Percentiles rank a stretch among this genome's conserved stretches.
phyloP scores from a whole-genome alignment of 1,140 invertebrate species.

The Nautilus pompilius region DNA sequence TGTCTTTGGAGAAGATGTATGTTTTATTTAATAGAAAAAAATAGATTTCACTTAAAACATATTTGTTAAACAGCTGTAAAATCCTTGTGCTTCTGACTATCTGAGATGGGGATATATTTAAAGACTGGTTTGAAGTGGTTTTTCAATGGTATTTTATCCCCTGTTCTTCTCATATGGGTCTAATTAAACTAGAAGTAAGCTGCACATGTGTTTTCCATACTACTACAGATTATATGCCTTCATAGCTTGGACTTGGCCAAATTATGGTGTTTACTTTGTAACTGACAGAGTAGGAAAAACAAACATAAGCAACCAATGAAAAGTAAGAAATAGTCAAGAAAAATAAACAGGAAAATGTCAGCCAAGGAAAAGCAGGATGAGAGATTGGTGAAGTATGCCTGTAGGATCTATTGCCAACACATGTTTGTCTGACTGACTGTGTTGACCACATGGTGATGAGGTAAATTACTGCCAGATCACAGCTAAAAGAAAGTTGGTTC shows the following conservation, averaged over 20 bases:
- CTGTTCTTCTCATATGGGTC: background rate
- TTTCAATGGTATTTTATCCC: background rate
- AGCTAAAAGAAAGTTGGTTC: no score
- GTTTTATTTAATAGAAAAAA: no score
- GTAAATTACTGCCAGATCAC: background rate
- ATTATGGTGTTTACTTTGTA: constrained; percentile 13
- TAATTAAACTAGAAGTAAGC: background rate
- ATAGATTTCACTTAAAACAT: no score
- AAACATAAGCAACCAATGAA: constrained; percentile 9
- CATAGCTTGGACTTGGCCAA: background rate
- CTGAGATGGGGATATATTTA: no score
- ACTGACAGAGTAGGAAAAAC: constrained; percentile 11
- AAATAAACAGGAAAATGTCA: constrained; percentile 18
- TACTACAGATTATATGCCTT: background rate
- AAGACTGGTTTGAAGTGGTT: background rate
- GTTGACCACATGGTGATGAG: background rate
- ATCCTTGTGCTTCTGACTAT: no score
- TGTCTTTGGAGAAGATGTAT: no score
- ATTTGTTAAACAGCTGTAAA: no score
- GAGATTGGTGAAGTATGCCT: no score
- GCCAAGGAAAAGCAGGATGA: background rate
- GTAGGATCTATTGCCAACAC: background rate
- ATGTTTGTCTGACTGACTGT: background rate
- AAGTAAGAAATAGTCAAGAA: background rate
- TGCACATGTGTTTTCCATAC: background rate